phyloP scores from a whole-genome alignment of 2,888 invertebrate species.

The Molanna angustata region DNA sequence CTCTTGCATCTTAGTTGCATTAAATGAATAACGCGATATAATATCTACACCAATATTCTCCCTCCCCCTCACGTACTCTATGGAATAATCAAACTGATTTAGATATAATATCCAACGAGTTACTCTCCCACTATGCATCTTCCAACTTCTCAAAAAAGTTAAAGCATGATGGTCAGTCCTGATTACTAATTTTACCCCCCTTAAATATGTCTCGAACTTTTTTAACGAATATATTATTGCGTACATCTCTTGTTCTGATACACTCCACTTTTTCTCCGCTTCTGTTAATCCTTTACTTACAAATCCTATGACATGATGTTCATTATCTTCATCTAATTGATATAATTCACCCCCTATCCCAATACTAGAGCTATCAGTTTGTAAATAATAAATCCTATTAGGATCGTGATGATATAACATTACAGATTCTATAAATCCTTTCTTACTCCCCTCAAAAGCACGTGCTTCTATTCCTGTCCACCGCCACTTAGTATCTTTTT shows the following conservation, averaged over 20 bases:
- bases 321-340: slow-evolving; percentile 25
- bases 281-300: slow-evolving; percentile 31
- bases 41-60: slow-evolving; percentile 8
- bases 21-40: not conserved
- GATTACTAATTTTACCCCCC: slow-evolving; percentile 32
- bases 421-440: slow-evolving; percentile 24
- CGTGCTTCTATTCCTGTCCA: slow-evolving; percentile 17
- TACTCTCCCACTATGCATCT: slow-evolving; percentile 32
- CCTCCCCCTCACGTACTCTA: slow-evolving; percentile 3
- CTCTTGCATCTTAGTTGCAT: not conserved
- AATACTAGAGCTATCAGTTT: slow-evolving; percentile 30
- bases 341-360: slow-evolving; percentile 28
- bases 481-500: not conserved
- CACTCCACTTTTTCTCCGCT: slow-evolving; percentile 32
- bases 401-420: slow-evolving; percentile 27
- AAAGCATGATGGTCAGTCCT: slow-evolving; percentile 25
- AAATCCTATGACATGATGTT: slow-evolving; percentile 29
- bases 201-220: slow-evolving; percentile 35
- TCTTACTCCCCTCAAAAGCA: slow-evolving; percentile 32
- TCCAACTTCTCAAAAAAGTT: slow-evolving; percentile 33
- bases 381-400: slow-evolving; percentile 27
- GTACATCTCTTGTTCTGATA: slow-evolving; percentile 33
- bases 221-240: slow-evolving; percentile 32
- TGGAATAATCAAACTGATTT: slow-evolving; percentile 4
- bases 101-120: slow-evolving; percentile 32